Conservation (phyloP, 2,888 invertebrate genomes). For the Argyra leucocephala region DNA sequence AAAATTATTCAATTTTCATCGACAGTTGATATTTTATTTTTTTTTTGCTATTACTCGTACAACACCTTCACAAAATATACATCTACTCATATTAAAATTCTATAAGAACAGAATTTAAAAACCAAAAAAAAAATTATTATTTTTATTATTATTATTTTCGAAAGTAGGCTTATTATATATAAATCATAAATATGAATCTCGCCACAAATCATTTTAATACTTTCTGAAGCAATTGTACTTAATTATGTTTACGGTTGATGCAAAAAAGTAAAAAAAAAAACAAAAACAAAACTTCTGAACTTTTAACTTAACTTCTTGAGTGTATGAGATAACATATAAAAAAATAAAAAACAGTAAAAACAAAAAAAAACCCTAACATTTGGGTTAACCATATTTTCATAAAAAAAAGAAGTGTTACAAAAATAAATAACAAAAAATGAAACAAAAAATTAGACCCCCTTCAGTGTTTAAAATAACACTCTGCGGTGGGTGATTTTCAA, state of each 20-base stretch:
- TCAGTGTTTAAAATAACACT: neutral
- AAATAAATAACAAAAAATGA: neutral
- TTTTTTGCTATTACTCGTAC: no score
- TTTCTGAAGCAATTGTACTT: constrained; percentile 4
- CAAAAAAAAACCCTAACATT: neutral
- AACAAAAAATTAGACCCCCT: neutral
- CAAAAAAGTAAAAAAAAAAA: no score
- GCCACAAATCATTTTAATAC: constrained; percentile 21
- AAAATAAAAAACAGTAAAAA: neutral
- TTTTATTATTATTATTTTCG: no score
- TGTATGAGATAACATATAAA: neutral
- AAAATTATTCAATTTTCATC: no score
- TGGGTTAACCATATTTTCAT: neutral
- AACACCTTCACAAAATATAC: no score
- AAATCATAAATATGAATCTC: constrained; percentile 17
- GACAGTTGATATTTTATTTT: no score
- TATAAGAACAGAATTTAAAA: no score
- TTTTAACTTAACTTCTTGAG: neutral
- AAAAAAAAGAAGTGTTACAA: no score
- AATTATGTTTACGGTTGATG: neutral
- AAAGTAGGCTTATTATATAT: constrained; percentile 14
- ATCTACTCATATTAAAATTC: no score
- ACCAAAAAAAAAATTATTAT: no score
- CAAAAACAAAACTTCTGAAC: neutral
- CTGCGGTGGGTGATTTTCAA: neutral